Base-by-base conservation (phyloP, 2,113 vertebrate genomes). In the Sinocyclocheilus anophthalmus region DNA sequence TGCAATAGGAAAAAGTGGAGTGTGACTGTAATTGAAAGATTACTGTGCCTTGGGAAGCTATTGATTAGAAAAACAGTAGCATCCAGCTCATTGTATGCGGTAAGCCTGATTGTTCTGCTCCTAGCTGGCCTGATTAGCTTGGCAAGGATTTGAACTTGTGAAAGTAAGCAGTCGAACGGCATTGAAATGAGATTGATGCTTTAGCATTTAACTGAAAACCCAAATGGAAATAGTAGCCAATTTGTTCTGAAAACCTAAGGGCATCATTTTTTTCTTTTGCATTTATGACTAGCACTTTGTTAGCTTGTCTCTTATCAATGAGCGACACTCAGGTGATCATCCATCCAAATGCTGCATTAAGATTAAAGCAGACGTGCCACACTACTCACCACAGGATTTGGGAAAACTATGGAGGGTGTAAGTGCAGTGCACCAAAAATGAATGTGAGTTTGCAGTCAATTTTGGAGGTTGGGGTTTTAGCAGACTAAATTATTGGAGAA, bases 1-100 rank as follows among this genome's bases (percentile, higher is more conserved):
- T 65, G 81, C 87, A 87, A 80, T 87, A 87, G 90, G 85, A 75
- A 88, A 85, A 91, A 59, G 81, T 76, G 75, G 61, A 83, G 84
- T 80, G 75, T 79, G 83, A 85, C 86, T 76, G 37, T 91, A 90
- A 92, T 91, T 90, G 86, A 88, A 87, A 86, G 91, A 92, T 88
- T 88, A 81, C 39, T 39, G 85, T 88, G 87, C 78, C 82, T 42
- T 18, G 16, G 85, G 81, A 89, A 85, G 92, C 78, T 86, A 90
- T 83, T 86, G 88, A 93, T 92, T 89, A 80, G 50, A 70, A 76
- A 90, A 88, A 85, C 59, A 91, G 59, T 81, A 67, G 57, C 80
- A 67, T 48, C 50, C 42, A 81, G 45, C 70, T 26, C 73, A 48
- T 61, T 76, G 79, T 65, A 50, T 33, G 70, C 7, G 26, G 57